phyloP scores from a whole-genome alignment of 2,888 invertebrate species.

The Sepioteuthis lessoniana region DNA sequence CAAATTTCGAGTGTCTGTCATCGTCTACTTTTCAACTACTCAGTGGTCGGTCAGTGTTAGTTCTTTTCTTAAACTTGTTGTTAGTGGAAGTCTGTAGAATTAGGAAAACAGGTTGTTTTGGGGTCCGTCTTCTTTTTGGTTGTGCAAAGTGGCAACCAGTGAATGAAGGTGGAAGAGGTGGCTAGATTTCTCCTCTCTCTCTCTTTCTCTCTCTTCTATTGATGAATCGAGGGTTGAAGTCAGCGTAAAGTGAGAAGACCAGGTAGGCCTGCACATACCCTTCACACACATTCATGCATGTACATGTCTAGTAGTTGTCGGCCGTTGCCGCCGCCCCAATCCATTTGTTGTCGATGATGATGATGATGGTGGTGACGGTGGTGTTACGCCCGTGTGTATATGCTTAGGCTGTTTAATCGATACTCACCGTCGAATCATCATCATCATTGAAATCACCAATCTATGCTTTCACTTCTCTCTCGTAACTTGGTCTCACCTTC shows the following conservation, averaged over 20 bases:
- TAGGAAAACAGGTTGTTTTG: not conserved
- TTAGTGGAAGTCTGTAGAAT: not conserved
- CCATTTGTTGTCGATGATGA: slow-evolving; percentile 41
- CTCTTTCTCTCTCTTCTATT: not conserved
- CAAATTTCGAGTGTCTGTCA: not conserved
- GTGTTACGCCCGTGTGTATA: slow-evolving; percentile 34
- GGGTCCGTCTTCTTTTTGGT: not conserved
- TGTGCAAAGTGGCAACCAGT: not conserved
- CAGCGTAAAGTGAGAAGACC: slow-evolving; percentile 13
- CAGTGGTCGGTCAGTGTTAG: not conserved
- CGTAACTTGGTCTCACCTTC: not conserved
- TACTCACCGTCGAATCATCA: not conserved
- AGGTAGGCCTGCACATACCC: slow-evolving; percentile 1
- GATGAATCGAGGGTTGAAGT: not conserved
- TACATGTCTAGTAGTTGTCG: slow-evolving; percentile 33
- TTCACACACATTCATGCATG: not conserved
- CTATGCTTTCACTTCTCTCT: not conserved
- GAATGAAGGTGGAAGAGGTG: not conserved
- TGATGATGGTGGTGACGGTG: not conserved
- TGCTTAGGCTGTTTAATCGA: not conserved
- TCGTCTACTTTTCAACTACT: not conserved
- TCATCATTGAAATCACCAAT: slow-evolving; percentile 2
- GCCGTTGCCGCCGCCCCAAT: not conserved
- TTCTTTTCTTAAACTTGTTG: not conserved
- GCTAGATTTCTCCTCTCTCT: not conserved